Conservation (phyloP, 2,888 invertebrate species). For the Stictocephala bisonia region DNA sequence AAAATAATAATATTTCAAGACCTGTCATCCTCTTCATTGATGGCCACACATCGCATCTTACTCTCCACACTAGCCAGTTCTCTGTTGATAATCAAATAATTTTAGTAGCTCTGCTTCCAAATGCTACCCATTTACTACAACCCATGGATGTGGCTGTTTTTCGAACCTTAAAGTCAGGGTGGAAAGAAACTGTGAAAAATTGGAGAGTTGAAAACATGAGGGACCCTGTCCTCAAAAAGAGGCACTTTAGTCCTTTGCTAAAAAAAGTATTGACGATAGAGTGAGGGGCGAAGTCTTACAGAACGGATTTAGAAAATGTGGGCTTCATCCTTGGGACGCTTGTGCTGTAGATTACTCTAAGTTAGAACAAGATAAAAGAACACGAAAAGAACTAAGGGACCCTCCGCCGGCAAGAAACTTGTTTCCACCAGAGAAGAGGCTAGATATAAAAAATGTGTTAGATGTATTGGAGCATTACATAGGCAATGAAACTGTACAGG, state of each 20-base stretch:
- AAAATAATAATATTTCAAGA: slow-evolving; percentile 55
- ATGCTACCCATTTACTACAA: slow-evolving; percentile 63
- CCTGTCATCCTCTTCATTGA: slow-evolving; percentile 56
- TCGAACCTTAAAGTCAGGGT: slow-evolving; percentile 60
- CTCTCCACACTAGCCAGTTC: slow-evolving; percentile 62
- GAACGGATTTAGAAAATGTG: slow-evolving; percentile 52
- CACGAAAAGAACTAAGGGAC: not conserved
- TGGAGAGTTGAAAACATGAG: slow-evolving; percentile 56
- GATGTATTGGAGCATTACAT: not conserved
- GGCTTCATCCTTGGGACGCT: slow-evolving; percentile 52
- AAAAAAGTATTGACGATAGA: too few relatives aligned
- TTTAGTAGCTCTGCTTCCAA: slow-evolving; percentile 62
- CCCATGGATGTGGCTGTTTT: slow-evolving; percentile 63
- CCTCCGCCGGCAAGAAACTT: not conserved
- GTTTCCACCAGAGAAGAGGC: not conserved
- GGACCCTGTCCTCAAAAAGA: slow-evolving; percentile 24
- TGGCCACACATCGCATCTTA: slow-evolving; percentile 59
- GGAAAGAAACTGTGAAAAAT: slow-evolving; percentile 59
- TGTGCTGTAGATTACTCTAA: slow-evolving; percentile 28
- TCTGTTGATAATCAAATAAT: slow-evolving; percentile 62
- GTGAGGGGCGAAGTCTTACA: slow-evolving; percentile 38
- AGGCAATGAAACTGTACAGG: not conserved
- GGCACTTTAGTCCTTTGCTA: too few relatives aligned
- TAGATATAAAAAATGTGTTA: not conserved
- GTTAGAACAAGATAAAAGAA: not conserved